Evolutionary conservation across 2,888 invertebrate species (phyloP).

Genomic region (Deilephila elpenor): DNA sequence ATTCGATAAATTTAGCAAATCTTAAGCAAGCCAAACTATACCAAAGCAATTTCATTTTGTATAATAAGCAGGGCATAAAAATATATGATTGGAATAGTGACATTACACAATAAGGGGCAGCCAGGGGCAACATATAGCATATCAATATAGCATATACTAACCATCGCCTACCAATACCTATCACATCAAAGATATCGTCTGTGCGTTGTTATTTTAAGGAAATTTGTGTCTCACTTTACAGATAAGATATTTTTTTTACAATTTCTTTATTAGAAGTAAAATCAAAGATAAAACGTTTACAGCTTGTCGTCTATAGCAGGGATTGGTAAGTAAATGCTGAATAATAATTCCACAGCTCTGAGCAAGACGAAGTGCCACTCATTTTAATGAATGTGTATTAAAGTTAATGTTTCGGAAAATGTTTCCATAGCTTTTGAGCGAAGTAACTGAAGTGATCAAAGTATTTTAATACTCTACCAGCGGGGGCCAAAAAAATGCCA

Average conservation of each 20-base stretch:
- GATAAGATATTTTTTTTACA: too few relatives aligned
- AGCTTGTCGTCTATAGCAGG: neutral
- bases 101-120: too few relatives aligned
- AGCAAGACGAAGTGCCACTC: conserved; percentile 15
- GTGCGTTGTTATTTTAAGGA: too few relatives aligned
- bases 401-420: conserved; percentile 3
- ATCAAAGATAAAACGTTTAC: neutral
- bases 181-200: too few relatives aligned
- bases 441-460: neutral
- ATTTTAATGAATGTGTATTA: conserved; percentile 28
- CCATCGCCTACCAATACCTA: too few relatives aligned
- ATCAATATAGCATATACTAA: too few relatives aligned
- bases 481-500: neutral
- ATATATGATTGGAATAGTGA: too few relatives aligned
- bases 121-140: too few relatives aligned
- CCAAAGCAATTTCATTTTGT: too few relatives aligned
- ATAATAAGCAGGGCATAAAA: too few relatives aligned
- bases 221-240: too few relatives aligned
- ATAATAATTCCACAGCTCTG: neutral
- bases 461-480: neutral
- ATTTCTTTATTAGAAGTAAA: too few relatives aligned
- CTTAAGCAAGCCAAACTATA: neutral
- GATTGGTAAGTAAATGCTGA: neutral
- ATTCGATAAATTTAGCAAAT: neutral
- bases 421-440: neutral